phyloP scores from a whole-genome alignment of 2,113 vertebrate genomes.

The Percina caprodes region DNA sequence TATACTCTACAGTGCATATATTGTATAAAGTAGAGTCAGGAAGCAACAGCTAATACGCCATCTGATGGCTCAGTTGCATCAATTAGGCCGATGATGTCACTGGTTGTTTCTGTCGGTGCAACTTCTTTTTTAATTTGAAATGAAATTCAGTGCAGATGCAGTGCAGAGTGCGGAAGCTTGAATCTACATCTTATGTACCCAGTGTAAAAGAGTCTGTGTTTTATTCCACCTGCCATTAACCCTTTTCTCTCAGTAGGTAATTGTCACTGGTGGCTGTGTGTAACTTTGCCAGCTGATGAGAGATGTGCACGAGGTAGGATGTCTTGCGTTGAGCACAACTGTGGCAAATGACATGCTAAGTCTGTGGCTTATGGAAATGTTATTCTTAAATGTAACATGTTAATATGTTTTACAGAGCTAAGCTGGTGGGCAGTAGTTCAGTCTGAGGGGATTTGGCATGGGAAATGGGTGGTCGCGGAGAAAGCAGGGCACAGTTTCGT shows the following conservation, averaged over 20 bases:
- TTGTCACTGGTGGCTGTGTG: background rate
- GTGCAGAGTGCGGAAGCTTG: background rate
- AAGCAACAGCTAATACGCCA: background rate
- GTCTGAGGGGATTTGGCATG: too few species aligned
- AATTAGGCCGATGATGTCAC: background rate
- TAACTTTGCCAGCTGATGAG: too few species aligned
- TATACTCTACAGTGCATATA: background rate
- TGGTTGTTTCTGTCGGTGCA: background rate
- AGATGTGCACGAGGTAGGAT: background rate
- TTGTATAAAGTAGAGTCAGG: background rate
- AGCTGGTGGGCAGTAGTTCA: background rate
- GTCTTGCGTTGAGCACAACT: background rate
- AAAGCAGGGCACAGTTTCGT: too few species aligned
- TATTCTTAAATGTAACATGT: background rate
- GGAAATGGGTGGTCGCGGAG: too few species aligned
- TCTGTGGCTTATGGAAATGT: background rate
- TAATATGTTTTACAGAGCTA: background rate
- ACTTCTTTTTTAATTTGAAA: background rate
- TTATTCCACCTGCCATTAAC: background rate
- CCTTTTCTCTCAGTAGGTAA: background rate
- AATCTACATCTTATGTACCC: background rate
- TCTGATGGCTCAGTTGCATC: background rate
- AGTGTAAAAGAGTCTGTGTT: background rate
- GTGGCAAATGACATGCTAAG: background rate
- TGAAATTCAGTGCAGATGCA: background rate